Evolutionary conservation across 2,888 invertebrate species (phyloP), one percentile per base, ranked within the genome.

Genomic region (Eupithecia dodoneata): DNA sequence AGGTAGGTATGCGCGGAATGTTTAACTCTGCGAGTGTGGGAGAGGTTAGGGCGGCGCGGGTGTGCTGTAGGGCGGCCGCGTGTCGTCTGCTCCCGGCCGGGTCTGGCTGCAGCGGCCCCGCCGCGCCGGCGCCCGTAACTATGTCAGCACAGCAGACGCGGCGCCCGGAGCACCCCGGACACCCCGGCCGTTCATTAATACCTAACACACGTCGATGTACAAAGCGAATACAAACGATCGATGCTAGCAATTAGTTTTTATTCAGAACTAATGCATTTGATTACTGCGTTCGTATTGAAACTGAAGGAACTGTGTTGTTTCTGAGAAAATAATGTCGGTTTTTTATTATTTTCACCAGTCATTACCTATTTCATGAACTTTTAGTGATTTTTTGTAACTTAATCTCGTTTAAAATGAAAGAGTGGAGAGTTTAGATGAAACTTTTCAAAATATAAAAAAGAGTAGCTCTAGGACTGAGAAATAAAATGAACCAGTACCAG

Each of bases 81-180:
- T 91, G 91, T 89, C 92, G 93, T 94, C 94, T 94, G 69, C 69
- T 55, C 42, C 47, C 47, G 94, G 90, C 92, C 88, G 92, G 92
- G 92, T 84, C 90, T 55, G 92, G 91, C 83, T 88, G 91, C 91
- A 91, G 90, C 88, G 85, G 83, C 83, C 84, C 87, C 90, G 91
- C 86, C 94, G 95, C 94, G 95, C 95, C 95, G 94, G 94, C 94
- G 94, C 94, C 94, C 89, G 89, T 91, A 94, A 91, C 91, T 93
- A 91, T 94, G 94, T 94, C 94, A 94, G 89, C 88, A 89, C 94
- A 94, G 89, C 88, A 89, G 88, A 88, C 90, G 89, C 89, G 89
- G 91, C 89, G 90, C 91, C 91, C 90, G 87, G 87, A 90, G 87
- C 90, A 88, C 87, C 90, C 87, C 85, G 83, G 84, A 84, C 87